These are phyloP conservation scores for Bothrops alternatus DNA, from an alignment of 2,797 vertebrate genomes.

Conservation along the genomic window DNA sequence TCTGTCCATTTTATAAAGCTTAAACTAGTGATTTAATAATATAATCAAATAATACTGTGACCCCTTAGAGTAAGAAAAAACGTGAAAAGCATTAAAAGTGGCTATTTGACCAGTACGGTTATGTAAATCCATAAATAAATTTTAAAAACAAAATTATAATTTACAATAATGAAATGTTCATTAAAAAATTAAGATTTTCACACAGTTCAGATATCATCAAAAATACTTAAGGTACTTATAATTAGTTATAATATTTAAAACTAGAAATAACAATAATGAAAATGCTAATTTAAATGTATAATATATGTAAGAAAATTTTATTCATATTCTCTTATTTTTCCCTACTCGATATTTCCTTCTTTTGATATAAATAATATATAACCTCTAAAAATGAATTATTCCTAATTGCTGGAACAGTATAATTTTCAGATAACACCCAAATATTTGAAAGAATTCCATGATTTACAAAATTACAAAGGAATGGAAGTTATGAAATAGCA, in stretches of 20 bases:
- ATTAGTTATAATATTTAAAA: constrained; percentile 10
- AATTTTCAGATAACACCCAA: neutral
- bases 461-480: neutral
- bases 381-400: neutral
- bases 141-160: neutral
- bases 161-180: neutral
- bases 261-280: neutral
- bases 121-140: neutral
- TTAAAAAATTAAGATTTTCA: neutral
- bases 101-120: neutral
- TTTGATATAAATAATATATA: neutral
- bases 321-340: neutral
- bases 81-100: neutral
- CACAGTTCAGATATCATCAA: neutral
- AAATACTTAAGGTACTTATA: neutral
- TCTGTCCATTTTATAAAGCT: neutral
- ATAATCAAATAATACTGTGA: neutral
- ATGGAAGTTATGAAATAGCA: neutral
- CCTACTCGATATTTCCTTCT: neutral
- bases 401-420: neutral
- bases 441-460: neutral
- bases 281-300: constrained; percentile 11
- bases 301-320: constrained; percentile 5
- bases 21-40: neutral
- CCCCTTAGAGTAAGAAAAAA: neutral